Base-by-base conservation (phyloP, 2,797 vertebrate species). In the Urocyon cinereoargenteus region DNA sequence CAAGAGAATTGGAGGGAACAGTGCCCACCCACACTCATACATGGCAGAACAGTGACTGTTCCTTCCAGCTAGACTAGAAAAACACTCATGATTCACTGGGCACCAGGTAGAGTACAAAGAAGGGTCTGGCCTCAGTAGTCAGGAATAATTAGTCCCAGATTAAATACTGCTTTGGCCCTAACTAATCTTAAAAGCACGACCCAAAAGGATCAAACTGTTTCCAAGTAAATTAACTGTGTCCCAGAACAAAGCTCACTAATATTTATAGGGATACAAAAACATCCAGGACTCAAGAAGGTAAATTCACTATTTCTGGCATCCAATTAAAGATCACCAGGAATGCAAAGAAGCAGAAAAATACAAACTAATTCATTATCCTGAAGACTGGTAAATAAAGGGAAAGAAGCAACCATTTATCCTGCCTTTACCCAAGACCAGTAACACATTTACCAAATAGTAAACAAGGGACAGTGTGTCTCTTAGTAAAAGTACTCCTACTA, bases 231-330 rank as follows among this genome's bases (percentile, higher is more conserved):
- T 68, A 78, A 68, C 83, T 57, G 18, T 49, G 34, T 36, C 40
- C 64, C 85, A 93, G 92, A 87, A 91, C 75, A 91, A 79, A 86
- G 62, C 45, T 72, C 53, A 91, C 83, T 57, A 85, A 78, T 57
- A 95, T 62, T 73, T 62, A 92, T 15, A 92, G 90, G 24, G 84
- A 73, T 36, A 72, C 61, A 84, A 90, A 91, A 85, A 68, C 6
- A 91, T 72, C 36, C 19, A 89, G 45, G 45, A 89, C 72, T 21
- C 36, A 40, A 59, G n/a, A 92, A 84, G 81, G 31, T 53, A 84
- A 92, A 36, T 92, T 84, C 79, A 73, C 79, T 51, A 34, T 84
- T 16, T 72, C 10, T 86, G 49, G 91, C 70, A 77, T 66, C 16
- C 53, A 51, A 36, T 53, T 66, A 88, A 89, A 83, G 72, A 85